Base-by-base conservation (phyloP, 2,113 vertebrate genomes). In the Bufo gargarizans region DNA sequence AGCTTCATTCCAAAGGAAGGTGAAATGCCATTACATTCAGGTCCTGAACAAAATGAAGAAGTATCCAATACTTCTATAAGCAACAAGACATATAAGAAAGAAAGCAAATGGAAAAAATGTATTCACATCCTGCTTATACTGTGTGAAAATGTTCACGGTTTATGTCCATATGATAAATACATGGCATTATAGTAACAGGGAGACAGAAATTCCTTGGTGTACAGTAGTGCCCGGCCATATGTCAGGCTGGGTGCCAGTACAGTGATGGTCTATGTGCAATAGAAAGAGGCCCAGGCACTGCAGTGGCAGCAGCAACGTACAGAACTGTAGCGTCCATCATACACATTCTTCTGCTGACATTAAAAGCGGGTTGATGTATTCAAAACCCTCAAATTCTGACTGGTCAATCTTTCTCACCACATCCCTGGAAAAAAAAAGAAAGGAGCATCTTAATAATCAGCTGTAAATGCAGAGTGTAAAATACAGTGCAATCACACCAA, bases 291-390 rank as follows among this genome's bases (percentile, higher is more conserved):
- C 71, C 17, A 53, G 49, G 17, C 22, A 22, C 61, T 69, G 65
- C 49, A 33, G 16, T n/a, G 78, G 53, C 22, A 74, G 61, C 47
- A 10, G 50, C 17, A 65, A 43, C 20, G 12, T 22, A 22, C 17
- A 55, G 8, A 88, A 4, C 45, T 8, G 69, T 5, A 43, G 71
- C 45, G 55, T 77, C 89, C 88, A 85, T 99, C 95, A 99, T 94
- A 99, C 98, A 89, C 98, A 99, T 94, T 99, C 98, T 93, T 99
- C 98, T 4, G 98, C 98, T 7, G 98, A 99, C 98, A 99, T 99
- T 94, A 99, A 91, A 65, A 99, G 97, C 65, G 98, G 98, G 93
- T 99, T 99, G 94, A 99, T 99, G 92, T 99, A 99, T 94, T 99
- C 98, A 77, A 99, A 99, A 22, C 98, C 98, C 95, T 99, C 98